Percentiles rank a stretch among this genome's conserved stretches.
These are phyloP conservation scores for Mormyrops attenuatus DNA, from an alignment of 2,797 vertebrate genomes.

Conservation along the genomic window DNA sequence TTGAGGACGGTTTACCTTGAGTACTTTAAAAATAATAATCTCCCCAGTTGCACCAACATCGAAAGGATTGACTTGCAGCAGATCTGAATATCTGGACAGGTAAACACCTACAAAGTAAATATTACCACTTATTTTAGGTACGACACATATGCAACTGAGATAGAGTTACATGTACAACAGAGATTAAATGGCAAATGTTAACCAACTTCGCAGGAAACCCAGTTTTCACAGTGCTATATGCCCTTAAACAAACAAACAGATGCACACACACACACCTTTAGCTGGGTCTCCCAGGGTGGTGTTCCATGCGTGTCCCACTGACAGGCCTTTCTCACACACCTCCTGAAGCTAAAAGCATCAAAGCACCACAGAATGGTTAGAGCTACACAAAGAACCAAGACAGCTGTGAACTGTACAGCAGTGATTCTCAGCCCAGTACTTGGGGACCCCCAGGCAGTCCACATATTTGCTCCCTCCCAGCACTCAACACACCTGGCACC, in stretches of 20 bases:
- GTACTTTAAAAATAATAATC: constrained; percentile 92
- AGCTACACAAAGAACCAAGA: neutral
- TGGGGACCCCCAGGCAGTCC: too few relatives aligned
- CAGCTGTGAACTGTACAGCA: neutral
- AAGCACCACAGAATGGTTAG: constrained; percentile 1
- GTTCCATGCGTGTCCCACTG: constrained; percentile 82
- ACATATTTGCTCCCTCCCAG: too few relatives aligned
- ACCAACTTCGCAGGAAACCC: neutral
- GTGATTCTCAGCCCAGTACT: neutral
- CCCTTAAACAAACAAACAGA: neutral
- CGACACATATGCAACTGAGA: neutral
- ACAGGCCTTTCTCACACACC: constrained; percentile 91
- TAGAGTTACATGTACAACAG: neutral
- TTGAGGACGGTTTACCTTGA: constrained; percentile 69
- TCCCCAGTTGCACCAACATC: constrained; percentile 78
- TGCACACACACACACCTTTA: constrained; percentile 72
- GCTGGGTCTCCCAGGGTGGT: constrained; percentile 81
- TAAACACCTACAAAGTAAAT: constrained; percentile 72
- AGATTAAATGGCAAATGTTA: neutral
- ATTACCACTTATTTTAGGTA: neutral
- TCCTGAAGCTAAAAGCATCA: constrained; percentile 54
- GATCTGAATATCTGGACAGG: constrained; percentile 86
- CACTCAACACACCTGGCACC: too few relatives aligned
- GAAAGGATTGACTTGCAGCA: constrained; percentile 90
- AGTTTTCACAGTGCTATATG: neutral